phyloP scores from a whole-genome alignment of 2,888 invertebrate species.

The Ormyrus thymus region DNA sequence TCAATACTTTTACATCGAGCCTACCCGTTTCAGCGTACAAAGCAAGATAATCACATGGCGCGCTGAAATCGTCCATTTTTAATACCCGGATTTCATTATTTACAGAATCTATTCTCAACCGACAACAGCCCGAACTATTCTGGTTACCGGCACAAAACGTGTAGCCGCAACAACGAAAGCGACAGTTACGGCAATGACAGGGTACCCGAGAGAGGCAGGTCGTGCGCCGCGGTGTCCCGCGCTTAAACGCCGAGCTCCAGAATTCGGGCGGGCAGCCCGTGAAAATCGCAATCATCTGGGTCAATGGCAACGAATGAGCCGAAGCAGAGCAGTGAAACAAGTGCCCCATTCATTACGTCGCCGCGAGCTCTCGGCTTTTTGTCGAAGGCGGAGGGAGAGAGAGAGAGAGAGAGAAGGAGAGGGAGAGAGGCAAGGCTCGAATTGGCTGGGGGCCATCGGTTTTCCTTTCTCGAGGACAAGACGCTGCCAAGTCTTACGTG shows the following conservation, averaged over 20 bases:
- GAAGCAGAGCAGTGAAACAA: conserved; percentile 33
- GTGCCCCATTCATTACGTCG: conserved; percentile 51
- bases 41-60: no score
- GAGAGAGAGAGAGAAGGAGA: not conserved
- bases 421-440: conserved; percentile 40
- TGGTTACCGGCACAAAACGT: no score
- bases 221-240: not conserved
- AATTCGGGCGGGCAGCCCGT: conserved; percentile 1
- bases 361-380: conserved; percentile 15
- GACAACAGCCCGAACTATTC: no score
- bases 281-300: conserved; percentile 44
- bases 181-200: not conserved
- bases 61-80: no score
- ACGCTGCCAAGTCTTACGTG: no score
- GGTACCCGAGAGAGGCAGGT: not conserved
- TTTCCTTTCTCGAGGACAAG: conserved; percentile 29
- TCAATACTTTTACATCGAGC: no score
- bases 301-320: conserved; percentile 43
- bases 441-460: conserved; percentile 52
- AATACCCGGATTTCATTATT: no score
- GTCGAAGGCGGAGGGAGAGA: conserved; percentile 14
- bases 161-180: not conserved
- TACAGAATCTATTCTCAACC: no score
- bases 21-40: no score
- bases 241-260: not conserved